phyloP scores from a whole-genome alignment of 2,888 invertebrate species.

The Tachina lurida region DNA sequence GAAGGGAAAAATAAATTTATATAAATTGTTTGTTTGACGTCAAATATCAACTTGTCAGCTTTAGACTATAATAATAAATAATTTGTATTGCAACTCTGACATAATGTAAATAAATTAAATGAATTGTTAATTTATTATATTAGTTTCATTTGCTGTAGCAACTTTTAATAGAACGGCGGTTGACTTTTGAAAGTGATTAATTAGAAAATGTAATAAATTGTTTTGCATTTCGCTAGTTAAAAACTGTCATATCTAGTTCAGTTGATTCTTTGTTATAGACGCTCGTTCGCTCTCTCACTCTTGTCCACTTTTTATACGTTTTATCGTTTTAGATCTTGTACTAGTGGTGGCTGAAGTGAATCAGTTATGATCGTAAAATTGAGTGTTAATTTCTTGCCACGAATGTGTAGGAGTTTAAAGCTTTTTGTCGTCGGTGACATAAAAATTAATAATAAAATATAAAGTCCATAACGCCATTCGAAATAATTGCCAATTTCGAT shows the following conservation, averaged over 20 bases:
- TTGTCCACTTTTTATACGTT: background rate
- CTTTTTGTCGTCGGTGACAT: no score
- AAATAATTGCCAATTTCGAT: no score
- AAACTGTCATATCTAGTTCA: background rate
- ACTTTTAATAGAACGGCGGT: background rate
- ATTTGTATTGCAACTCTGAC: conserved; percentile 40
- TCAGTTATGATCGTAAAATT: no score
- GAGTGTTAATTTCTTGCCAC: no score
- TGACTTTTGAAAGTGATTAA: conserved; percentile 14
- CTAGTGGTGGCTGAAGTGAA: no score
- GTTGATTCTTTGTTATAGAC: no score
- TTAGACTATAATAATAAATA: background rate
- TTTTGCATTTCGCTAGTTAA: background rate
- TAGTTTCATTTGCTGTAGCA: background rate
- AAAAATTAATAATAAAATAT: no score
- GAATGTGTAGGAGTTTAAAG: no score
- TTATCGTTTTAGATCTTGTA: background rate
- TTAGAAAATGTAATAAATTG: background rate
- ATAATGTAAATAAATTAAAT: conserved; percentile 45
- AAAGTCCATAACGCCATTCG: no score
- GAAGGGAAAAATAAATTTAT: background rate
- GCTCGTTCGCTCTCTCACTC: background rate
- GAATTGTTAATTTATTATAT: conserved; percentile 39
- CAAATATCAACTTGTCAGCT: conserved; percentile 51
- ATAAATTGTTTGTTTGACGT: conserved; percentile 59